A percentile compares a stretch with the other conserved stretches of the same genome.
Conservation (phyloP, 2,888 invertebrate genomes). For the Dysmachus trigonus region DNA sequence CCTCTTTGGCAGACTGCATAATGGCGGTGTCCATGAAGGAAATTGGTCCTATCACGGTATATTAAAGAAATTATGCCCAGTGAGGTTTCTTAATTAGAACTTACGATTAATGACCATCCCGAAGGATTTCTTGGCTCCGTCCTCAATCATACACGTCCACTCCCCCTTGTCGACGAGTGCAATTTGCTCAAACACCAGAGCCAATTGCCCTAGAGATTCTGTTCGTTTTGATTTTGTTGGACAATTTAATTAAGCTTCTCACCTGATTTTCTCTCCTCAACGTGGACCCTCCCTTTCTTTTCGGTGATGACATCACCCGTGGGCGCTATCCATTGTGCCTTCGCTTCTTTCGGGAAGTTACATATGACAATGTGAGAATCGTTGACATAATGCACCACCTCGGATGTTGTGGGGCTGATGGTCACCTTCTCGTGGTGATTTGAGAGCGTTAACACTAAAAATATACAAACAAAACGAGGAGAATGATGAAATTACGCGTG, state of each 20-base stretch:
- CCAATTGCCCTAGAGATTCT: constrained; percentile 58
- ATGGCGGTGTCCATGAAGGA: constrained; percentile 68
- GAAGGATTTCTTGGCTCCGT: constrained; percentile 58
- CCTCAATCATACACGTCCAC: constrained; percentile 64
- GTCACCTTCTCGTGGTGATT: constrained; percentile 58
- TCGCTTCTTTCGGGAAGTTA: constrained; percentile 57
- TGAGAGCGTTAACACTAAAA: constrained; percentile 57
- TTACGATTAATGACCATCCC: constrained; percentile 65
- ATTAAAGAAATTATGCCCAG: constrained; percentile 35
- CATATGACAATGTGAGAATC: constrained; percentile 65
- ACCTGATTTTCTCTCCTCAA: constrained; percentile 61
- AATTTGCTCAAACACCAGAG: constrained; percentile 66
- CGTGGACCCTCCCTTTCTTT: constrained; percentile 64
- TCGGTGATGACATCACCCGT: constrained; percentile 61
- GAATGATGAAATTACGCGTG: not conserved
- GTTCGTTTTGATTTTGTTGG: not conserved
- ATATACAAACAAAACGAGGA: not conserved
- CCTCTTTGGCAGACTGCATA: constrained; percentile 66
- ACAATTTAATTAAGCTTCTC: constrained; percentile 45
- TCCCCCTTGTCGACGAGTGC: constrained; percentile 65
- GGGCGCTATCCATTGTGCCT: constrained; percentile 63
- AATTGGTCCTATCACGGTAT: constrained; percentile 66
- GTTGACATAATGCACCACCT: constrained; percentile 64
- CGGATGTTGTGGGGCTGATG: constrained; percentile 59
- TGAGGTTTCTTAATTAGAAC: constrained; percentile 51